Conservation (phyloP, 2,797 vertebrate genomes). For the Etheostoma nigrum region DNA sequence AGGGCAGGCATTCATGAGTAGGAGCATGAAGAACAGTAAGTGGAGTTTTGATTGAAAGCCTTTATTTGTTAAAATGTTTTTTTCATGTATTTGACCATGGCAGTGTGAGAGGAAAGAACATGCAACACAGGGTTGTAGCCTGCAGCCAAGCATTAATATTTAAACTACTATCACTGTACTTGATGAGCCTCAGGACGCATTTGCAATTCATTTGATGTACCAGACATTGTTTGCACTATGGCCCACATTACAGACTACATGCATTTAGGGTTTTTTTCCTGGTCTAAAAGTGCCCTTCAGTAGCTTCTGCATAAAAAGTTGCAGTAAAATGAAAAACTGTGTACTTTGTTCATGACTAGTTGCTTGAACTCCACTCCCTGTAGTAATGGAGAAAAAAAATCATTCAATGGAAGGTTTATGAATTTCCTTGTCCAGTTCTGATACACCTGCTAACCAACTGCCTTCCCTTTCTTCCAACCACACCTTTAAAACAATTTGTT, state of each 20-base stretch:
- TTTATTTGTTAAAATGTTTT: too few species aligned
- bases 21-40: too few species aligned
- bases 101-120: too few species aligned
- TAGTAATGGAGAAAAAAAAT: fast-evolving
- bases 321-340: neutral
- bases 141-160: too few species aligned
- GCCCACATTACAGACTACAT: neutral
- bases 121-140: too few species aligned
- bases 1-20: too few species aligned
- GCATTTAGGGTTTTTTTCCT: neutral
- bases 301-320: neutral
- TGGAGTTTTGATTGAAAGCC: too few species aligned
- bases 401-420: too few species aligned
- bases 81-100: too few species aligned
- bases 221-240: neutral
- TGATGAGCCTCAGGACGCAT: neutral
- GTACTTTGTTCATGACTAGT: neutral
- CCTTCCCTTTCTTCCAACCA: neutral
- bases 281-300: neutral
- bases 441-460: fast-evolving
- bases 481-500: neutral
- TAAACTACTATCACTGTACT: too few species aligned
- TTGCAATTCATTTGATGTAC: neutral
- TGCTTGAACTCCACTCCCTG: neutral
- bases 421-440: neutral